phyloP scores from a whole-genome alignment of 2,888 invertebrate genomes.

The Meiosimyza platycephala region DNA sequence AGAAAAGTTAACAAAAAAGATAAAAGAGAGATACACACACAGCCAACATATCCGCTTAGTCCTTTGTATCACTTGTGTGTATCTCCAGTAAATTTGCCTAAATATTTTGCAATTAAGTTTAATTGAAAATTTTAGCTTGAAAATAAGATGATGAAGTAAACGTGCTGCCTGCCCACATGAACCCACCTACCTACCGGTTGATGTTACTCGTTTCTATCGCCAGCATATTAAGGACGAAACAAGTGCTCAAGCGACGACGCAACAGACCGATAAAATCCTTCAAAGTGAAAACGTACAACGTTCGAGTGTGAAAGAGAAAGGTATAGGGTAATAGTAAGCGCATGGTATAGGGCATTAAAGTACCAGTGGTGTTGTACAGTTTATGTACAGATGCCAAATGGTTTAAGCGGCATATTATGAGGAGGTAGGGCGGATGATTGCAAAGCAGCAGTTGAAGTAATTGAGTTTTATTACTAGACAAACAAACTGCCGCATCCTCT shows the following conservation, averaged over 20 bases:
- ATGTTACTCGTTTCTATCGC: neutral
- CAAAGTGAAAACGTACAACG: constrained; percentile 11
- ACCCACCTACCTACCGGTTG: neutral
- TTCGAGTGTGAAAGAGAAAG: neutral
- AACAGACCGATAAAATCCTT: constrained; percentile 26
- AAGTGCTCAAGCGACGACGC: constrained; percentile 1
- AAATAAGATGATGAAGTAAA: constrained; percentile 48
- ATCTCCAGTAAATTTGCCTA: constrained; percentile 29
- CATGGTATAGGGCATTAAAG: neutral
- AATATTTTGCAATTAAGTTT: constrained; percentile 50
- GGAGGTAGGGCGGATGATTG: neutral
- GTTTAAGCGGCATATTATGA: neutral
- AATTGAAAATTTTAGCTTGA: constrained; percentile 50
- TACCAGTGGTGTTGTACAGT: neutral
- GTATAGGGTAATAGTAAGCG: neutral
- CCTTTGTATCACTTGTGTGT: neutral
- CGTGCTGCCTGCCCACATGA: constrained; percentile 40
- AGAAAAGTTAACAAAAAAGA: neutral
- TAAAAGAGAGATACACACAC: neutral
- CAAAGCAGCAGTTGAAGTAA: neutral
- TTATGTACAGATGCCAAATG: neutral
- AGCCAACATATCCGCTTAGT: neutral
- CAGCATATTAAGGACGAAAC: neutral
- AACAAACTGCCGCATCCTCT: no score
- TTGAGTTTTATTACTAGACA: neutral